phyloP scores from a whole-genome alignment of 2,113 vertebrate species.

The Aspiorhynchus laticeps region DNA sequence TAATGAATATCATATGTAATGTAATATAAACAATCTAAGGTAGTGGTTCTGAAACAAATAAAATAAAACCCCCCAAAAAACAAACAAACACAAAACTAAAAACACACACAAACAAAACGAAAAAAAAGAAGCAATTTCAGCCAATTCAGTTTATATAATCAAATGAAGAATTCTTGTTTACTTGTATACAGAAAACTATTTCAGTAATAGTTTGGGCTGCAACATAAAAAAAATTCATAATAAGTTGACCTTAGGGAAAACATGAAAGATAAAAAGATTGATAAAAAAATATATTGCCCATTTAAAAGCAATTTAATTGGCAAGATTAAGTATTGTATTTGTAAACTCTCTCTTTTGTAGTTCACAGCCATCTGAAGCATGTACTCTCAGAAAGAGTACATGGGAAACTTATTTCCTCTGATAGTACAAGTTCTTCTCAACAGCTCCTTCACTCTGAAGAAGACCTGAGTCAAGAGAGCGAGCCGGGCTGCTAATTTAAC shows the following conservation, averaged over 20 bases:
- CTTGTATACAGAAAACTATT: background rate
- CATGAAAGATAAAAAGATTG: too few relatives aligned
- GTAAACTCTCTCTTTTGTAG: background rate
- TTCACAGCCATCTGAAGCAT: background rate
- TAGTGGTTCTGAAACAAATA: background rate
- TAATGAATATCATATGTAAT: too few relatives aligned
- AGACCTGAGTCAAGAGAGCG: constrained; percentile 44
- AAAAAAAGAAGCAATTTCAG: background rate
- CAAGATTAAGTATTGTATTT: background rate
- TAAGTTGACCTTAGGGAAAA: background rate
- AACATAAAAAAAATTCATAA: background rate
- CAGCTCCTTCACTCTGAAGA: constrained; percentile 38
- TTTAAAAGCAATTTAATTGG: background rate
- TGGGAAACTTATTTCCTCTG: constrained; percentile 32
- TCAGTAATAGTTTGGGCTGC: background rate
- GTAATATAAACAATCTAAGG: too few relatives aligned
- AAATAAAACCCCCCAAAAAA: too few relatives aligned
- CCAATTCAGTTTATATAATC: background rate
- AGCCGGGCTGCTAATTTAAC: constrained; percentile 23
- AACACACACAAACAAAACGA: background rate
- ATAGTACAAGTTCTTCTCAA: constrained; percentile 36
- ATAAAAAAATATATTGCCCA: background rate
- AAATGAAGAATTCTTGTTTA: background rate
- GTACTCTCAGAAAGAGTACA: constrained; percentile 11
- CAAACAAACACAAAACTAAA: background rate